A percentile compares a stretch with the other conserved stretches of the same genome.
Evolutionary conservation across 2,888 invertebrate genomes (phyloP).

Genomic region (Unio delphinus): DNA sequence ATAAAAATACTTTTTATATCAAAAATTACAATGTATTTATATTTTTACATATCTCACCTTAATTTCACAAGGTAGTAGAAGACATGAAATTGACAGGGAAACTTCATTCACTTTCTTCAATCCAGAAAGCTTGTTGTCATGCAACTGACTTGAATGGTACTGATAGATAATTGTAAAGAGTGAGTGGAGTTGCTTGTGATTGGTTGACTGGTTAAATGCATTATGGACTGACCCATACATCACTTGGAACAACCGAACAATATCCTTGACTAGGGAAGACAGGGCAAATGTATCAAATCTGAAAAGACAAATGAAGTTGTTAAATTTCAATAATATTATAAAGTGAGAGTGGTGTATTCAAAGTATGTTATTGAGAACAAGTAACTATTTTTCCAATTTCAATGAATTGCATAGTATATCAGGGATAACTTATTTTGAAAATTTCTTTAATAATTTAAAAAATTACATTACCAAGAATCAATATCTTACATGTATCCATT

Average conservation of each 20-base stretch:
- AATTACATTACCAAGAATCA: too few species aligned
- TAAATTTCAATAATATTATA: too few species aligned
- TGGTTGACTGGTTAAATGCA: constrained; percentile 74
- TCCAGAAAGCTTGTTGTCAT: constrained; percentile 10
- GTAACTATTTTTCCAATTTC: too few species aligned
- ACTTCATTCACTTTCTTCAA: constrained; percentile 16
- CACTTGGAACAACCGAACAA: constrained; percentile 53
- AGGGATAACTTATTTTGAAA: too few species aligned
- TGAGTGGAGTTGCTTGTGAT: constrained; percentile 78
- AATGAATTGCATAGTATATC: too few species aligned
- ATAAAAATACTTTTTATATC: too few species aligned
- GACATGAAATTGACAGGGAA: constrained; percentile 23
- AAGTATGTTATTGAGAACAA: too few species aligned
- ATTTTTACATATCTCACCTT: constrained; percentile 18
- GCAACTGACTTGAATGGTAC: constrained; percentile 16
- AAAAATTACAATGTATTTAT: too few species aligned
- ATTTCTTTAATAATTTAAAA: too few species aligned
- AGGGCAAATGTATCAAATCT: constrained; percentile 47
- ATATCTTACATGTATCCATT: too few species aligned
- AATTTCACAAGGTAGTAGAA: constrained; percentile 33
- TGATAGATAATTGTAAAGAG: constrained; percentile 74
- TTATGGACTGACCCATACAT: constrained; percentile 65
- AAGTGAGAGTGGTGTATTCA: too few species aligned
- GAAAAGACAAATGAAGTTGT: constrained; percentile 12
- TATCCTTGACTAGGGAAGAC: constrained; percentile 41